These are phyloP conservation scores for Xenops minutus DNA, from an alignment of 2,797 vertebrate genomes.

Conservation along the genomic window DNA sequence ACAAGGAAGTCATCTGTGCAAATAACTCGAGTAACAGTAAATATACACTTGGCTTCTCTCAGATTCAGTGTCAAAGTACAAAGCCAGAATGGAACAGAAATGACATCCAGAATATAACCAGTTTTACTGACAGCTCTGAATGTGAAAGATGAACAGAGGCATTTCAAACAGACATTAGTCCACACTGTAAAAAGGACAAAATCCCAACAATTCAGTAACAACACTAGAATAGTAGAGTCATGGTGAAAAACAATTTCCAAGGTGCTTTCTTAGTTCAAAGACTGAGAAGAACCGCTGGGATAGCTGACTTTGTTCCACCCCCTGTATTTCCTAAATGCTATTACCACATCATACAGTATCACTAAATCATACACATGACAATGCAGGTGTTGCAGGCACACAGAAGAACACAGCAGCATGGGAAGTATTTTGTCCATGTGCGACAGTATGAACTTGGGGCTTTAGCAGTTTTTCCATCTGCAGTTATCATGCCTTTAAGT, in stretches of 20 bases:
- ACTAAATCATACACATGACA: background rate
- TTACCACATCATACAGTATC: too few species aligned
- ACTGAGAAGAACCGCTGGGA: background rate
- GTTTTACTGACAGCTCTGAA: background rate
- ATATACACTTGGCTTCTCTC: background rate
- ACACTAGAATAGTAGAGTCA: background rate
- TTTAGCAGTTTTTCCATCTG: conserved; percentile 27
- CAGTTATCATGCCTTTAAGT: conserved; percentile 40
- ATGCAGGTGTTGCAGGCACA: background rate
- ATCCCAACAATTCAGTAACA: background rate
- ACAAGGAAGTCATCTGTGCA: background rate
- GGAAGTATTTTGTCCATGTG: rapidly evolving
- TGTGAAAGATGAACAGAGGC: background rate
- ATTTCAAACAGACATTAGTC: background rate
- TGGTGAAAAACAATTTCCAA: background rate
- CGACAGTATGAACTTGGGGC: background rate
- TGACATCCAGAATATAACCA: background rate
- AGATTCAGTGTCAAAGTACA: background rate
- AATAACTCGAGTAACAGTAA: background rate
- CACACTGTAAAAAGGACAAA: background rate
- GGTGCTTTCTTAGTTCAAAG: background rate
- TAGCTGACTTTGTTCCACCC: background rate
- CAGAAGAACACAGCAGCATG: rapidly evolving
- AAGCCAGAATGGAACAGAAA: background rate
- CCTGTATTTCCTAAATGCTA: background rate